phyloP scores from a whole-genome alignment of 2,797 vertebrate genomes.

The Xenopus petersii region DNA sequence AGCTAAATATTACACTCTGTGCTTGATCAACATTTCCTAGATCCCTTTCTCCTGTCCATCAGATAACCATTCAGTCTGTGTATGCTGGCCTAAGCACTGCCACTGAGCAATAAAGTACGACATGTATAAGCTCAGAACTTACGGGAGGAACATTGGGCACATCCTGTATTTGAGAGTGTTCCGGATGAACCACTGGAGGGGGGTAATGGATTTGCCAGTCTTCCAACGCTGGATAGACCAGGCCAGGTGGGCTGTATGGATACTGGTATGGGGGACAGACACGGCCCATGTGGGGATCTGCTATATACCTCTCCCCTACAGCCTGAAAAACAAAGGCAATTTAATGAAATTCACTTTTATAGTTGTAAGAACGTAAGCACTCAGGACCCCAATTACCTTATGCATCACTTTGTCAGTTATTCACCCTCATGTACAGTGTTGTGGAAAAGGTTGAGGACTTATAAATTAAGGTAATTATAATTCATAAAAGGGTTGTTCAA shows the following conservation, averaged over 20 bases:
- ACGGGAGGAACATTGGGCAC: conserved; percentile 77
- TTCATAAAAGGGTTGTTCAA: too few species aligned
- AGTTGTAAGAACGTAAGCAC: too few species aligned
- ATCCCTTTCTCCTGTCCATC: too few species aligned
- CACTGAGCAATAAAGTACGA: background rate
- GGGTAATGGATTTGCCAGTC: conserved; percentile 91
- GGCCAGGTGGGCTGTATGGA: conserved; percentile 76
- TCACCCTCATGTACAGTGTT: too few species aligned
- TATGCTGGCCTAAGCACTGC: background rate
- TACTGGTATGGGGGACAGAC: conserved; percentile 84
- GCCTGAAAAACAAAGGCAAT: conserved; percentile 55
- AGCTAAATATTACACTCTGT: too few species aligned
- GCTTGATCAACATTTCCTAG: too few species aligned
- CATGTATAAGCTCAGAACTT: conserved; percentile 42
- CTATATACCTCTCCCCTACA: conserved; percentile 79
- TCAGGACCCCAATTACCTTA: too few species aligned
- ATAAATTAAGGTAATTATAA: too few species aligned
- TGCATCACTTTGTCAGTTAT: too few species aligned
- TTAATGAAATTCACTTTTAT: too few species aligned
- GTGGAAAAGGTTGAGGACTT: too few species aligned
- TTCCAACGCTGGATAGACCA: conserved; percentile 78
- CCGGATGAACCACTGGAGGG: conserved; percentile 69
- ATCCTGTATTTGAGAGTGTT: conserved; percentile 68
- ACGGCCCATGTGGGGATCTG: conserved; percentile 70
- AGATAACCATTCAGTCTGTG: too few species aligned